Conservation (phyloP, 2,797 vertebrate species). For the Anguilla pacifica region DNA sequence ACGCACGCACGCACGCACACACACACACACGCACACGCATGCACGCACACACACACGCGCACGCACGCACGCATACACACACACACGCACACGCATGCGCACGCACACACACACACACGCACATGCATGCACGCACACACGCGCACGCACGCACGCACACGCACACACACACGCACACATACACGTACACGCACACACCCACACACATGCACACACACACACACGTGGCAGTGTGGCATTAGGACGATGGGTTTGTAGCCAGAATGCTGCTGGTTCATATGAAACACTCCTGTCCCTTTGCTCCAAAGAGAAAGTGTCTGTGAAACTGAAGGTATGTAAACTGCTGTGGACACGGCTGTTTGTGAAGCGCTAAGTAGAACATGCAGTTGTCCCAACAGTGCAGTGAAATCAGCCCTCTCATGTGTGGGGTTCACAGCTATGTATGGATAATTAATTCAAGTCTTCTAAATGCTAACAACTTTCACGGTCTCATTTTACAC, state of each 20-base stretch:
- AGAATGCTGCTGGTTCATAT: not conserved
- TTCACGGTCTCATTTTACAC: not conserved
- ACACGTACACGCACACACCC: too few relatives aligned
- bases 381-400: not conserved
- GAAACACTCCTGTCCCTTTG: not conserved
- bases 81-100: rapidly evolving
- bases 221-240: not conserved
- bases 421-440: not conserved
- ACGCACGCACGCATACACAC: not conserved
- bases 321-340: not conserved
- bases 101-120: not conserved
- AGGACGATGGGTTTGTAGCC: not conserved
- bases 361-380: not conserved
- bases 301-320: not conserved
- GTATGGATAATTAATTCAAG: not conserved
- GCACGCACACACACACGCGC: not conserved
- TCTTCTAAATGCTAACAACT: not conserved
- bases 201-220: not conserved
- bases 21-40: not conserved
- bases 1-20: not conserved
- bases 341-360: not conserved
- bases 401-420: not conserved
- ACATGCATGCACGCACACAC: not conserved
- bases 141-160: too few relatives aligned
- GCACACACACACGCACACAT: too few relatives aligned